phyloP scores from a whole-genome alignment of 2,888 invertebrate genomes.

The Epinotia demarniana region DNA sequence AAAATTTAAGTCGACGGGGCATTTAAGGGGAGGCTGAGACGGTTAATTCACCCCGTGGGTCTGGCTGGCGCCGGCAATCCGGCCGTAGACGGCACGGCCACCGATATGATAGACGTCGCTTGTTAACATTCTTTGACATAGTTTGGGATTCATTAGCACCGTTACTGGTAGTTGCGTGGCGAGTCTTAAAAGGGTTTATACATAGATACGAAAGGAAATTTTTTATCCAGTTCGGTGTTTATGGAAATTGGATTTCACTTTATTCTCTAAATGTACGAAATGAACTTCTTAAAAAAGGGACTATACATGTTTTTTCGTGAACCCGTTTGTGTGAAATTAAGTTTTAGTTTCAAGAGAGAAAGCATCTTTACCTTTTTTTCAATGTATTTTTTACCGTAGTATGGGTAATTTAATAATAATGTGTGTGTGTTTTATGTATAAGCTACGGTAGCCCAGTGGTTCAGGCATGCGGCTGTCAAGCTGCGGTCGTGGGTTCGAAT shows the following conservation, averaged over 20 bases:
- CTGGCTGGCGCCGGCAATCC: constrained; percentile 80
- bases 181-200: neutral
- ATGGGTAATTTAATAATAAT: too few species aligned
- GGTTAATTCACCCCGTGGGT: constrained; percentile 83
- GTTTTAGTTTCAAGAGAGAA: neutral
- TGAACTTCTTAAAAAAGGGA: neutral
- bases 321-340: neutral
- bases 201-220: too few species aligned
- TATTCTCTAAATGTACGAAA: neutral
- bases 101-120: constrained; percentile 53
- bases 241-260: neutral
- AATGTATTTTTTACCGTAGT: neutral
- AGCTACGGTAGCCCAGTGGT: too few species aligned
- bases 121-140: constrained; percentile 39
- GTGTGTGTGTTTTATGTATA: too few species aligned
- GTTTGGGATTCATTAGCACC: constrained; percentile 30
- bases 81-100: constrained; percentile 79
- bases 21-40: constrained; percentile 82
- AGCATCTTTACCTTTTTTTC: neutral
- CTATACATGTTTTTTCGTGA: neutral
- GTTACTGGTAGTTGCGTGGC: neutral
- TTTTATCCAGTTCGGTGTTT: too few species aligned
- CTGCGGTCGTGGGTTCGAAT: too few species aligned
- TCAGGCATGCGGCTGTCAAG: too few species aligned
- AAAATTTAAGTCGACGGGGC: constrained; percentile 82